These are phyloP conservation scores for Sigmodon hispidus DNA, from an alignment of 2,113 vertebrate species.

Conservation along the genomic window DNA sequence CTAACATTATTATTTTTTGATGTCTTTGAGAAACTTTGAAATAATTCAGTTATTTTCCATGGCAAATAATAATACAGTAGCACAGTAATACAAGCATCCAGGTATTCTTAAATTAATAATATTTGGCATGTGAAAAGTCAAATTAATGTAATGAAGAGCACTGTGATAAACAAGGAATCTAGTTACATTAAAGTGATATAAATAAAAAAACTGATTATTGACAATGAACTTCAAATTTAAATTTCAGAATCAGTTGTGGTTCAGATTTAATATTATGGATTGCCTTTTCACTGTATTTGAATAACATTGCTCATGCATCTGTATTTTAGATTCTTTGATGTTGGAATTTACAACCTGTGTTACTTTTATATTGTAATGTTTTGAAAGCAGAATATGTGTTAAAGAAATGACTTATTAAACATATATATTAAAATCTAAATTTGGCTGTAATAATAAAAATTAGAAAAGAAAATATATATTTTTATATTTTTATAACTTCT, in stretches of 20 bases:
- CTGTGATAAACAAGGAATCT: neutral
- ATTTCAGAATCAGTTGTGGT: neutral
- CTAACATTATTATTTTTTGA: neutral
- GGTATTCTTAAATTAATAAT: neutral
- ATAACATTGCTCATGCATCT: accelerated
- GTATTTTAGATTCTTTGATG: neutral
- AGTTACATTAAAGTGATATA: neutral
- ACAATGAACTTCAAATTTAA: neutral
- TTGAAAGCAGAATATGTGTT: neutral
- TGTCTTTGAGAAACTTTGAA: neutral
- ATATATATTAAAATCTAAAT: neutral
- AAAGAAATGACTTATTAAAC: neutral
- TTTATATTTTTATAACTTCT: neutral
- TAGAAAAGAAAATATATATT: neutral
- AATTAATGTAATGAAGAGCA: neutral
- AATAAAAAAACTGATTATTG: neutral
- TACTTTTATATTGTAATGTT: neutral
- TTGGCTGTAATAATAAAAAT: neutral
- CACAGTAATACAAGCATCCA: neutral
- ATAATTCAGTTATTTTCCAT: constrained; percentile 1
- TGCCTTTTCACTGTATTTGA: neutral
- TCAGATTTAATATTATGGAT: neutral
- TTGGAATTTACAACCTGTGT: neutral
- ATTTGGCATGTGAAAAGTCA: neutral
- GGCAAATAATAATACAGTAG: too few species aligned